Percentiles rank a stretch among this genome's conserved stretches.
These are phyloP conservation scores for Stenotaenia linearis DNA, from an alignment of 2,888 invertebrate genomes.

Conservation along the genomic window DNA sequence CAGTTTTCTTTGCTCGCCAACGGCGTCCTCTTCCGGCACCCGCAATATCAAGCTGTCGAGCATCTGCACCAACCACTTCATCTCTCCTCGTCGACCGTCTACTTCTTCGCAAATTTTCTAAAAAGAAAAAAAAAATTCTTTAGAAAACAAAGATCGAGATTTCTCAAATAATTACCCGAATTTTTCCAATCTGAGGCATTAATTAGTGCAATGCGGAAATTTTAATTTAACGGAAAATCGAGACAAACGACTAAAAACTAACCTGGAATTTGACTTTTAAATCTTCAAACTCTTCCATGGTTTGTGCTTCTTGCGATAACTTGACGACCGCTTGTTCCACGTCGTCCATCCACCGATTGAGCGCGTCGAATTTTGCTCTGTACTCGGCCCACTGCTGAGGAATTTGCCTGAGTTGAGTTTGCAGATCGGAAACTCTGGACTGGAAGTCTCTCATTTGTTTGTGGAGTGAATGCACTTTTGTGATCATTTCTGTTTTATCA, in stretches of 20 bases:
- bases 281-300: conserved; percentile 81
- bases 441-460: conserved; percentile 48
- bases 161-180: conserved; percentile 6
- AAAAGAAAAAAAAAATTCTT: conserved; percentile 33
- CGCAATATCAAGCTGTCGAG: conserved; percentile 77
- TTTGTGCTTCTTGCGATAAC: conserved; percentile 75
- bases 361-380: conserved; percentile 68
- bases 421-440: conserved; percentile 64
- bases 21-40: conserved; percentile 71
- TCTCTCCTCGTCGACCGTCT: conserved; percentile 81
- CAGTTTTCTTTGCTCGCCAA: conserved; percentile 71
- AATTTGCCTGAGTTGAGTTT: conserved; percentile 69
- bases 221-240: background rate
- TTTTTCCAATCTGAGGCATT: background rate
- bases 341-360: conserved; percentile 84
- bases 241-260: conserved; percentile 42
- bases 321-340: conserved; percentile 77
- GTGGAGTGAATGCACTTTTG: background rate
- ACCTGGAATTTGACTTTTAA: conserved; percentile 87
- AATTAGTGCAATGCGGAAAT: background rate
- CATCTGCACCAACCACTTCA: conserved; percentile 91
- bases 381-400: conserved; percentile 89
- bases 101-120: conserved; percentile 86
- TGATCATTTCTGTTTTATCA: background rate
- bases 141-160: conserved; percentile 31